phyloP scores from a whole-genome alignment of 2,113 vertebrate species.

The Centropristis striata region DNA sequence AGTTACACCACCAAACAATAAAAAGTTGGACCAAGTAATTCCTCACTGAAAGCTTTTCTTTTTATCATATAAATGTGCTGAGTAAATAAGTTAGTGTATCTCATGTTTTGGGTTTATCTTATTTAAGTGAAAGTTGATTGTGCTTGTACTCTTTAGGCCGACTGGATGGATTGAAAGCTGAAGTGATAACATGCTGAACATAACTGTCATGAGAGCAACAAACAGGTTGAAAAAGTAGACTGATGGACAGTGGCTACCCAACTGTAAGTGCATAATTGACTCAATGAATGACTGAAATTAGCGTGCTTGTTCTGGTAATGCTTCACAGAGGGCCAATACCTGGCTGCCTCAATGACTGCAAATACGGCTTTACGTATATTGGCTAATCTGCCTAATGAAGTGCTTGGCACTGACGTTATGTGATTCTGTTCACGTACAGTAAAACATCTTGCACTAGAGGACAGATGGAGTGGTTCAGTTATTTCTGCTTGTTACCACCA shows the following conservation, averaged over 20 bases:
- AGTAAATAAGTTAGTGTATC: background rate
- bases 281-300: background rate
- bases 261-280: background rate
- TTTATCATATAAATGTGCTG: background rate
- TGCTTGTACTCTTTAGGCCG: background rate
- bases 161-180: background rate
- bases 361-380: background rate
- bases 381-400: conserved; percentile 1
- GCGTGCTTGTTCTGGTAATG: background rate
- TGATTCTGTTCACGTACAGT: background rate
- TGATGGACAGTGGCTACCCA: background rate
- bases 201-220: background rate
- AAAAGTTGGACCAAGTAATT: background rate
- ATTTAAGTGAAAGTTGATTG: background rate
- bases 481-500: background rate
- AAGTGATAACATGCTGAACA: background rate
- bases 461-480: conserved; percentile 22
- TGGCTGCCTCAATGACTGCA: conserved; percentile 3
- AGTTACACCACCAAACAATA: background rate
- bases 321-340: background rate
- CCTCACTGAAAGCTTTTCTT: background rate
- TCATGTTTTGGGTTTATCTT: background rate
- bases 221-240: background rate
- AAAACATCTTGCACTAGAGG: background rate
- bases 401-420: no score